Evolutionary conservation across 2,888 invertebrate species (phyloP).

Genomic region (Drosophila anomalata): DNA sequence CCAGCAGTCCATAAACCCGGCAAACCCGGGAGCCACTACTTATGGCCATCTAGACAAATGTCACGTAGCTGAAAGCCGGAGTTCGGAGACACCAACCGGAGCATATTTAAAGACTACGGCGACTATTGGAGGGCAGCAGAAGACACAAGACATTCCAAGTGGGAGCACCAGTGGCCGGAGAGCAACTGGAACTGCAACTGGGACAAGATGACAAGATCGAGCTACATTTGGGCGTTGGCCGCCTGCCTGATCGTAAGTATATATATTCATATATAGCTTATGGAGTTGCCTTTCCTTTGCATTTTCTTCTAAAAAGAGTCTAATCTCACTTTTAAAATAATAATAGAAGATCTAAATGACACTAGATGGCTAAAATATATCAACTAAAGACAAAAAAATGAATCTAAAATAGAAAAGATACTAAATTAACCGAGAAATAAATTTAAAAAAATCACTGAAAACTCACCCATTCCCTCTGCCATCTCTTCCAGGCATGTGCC

Average conservation of each 20-base stretch:
- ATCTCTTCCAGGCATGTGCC: constrained; percentile 62
- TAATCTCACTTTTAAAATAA: too few relatives aligned
- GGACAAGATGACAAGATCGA: constrained; percentile 78
- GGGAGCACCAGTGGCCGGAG: constrained; percentile 57
- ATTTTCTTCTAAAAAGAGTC: neutral
- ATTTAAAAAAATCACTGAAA: neutral
- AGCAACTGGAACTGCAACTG: constrained; percentile 61
- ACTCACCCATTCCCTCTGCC: neutral
- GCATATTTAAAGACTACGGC: constrained; percentile 80
- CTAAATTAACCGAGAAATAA: neutral
- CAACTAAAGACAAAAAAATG: too few relatives aligned
- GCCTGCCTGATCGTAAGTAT: constrained; percentile 82
- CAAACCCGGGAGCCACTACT: constrained; percentile 41
- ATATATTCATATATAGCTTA: too few relatives aligned
- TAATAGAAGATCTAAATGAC: too few relatives aligned
- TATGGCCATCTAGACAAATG: constrained; percentile 62
- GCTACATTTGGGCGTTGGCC: constrained; percentile 76
- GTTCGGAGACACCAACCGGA: constrained; percentile 38
- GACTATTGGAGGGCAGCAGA: constrained; percentile 67
- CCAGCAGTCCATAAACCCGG: constrained; percentile 23
- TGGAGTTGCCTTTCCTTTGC: neutral
- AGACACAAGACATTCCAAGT: constrained; percentile 71
- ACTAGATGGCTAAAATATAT: too few relatives aligned
- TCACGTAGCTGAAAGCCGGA: constrained; percentile 70
- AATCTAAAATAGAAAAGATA: neutral